A percentile compares a stretch with the other conserved stretches of the same genome.
phyloP scores from a whole-genome alignment of 2,888 invertebrate species.

The Eustalomyia histrio region DNA sequence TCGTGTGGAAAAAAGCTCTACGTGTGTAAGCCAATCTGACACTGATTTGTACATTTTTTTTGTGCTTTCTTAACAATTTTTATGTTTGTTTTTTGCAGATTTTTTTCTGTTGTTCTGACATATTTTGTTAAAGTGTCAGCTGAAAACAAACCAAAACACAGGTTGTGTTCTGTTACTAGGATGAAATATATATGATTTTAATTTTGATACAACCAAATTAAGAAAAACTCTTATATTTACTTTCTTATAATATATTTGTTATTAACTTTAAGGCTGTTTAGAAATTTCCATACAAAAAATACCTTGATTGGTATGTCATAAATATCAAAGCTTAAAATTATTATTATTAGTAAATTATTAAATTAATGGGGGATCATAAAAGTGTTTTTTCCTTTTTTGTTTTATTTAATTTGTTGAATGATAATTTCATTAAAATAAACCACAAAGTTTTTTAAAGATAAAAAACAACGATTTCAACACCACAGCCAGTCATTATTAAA shows the following conservation, averaged over 20 bases:
- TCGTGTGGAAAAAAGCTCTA: conserved; percentile 43
- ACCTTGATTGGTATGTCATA: no score
- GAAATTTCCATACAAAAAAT: no score
- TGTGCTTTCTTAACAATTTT: conserved; percentile 7
- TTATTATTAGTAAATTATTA: no score
- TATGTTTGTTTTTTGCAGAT: conserved; percentile 28
- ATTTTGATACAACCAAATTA: neutral
- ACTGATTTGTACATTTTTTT: conserved; percentile 36
- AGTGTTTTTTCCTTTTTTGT: neutral
- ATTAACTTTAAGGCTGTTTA: no score
- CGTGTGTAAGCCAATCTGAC: conserved; percentile 49
- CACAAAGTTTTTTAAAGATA: conserved; percentile 6
- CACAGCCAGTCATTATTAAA: neutral
- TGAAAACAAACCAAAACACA: neutral
- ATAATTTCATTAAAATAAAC: neutral
- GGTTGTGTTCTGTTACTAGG: neutral
- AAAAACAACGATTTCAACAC: neutral
- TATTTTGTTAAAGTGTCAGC: conserved; percentile 27
- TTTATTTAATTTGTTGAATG: neutral
- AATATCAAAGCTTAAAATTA: no score
- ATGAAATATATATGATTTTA: neutral
- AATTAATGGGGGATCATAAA: neutral
- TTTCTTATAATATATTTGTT: no score
- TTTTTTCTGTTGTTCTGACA: conserved; percentile 24
- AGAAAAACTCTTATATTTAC: no score